phyloP scores from a whole-genome alignment of 2,797 vertebrate species.

The Macropus fuliginosus region DNA sequence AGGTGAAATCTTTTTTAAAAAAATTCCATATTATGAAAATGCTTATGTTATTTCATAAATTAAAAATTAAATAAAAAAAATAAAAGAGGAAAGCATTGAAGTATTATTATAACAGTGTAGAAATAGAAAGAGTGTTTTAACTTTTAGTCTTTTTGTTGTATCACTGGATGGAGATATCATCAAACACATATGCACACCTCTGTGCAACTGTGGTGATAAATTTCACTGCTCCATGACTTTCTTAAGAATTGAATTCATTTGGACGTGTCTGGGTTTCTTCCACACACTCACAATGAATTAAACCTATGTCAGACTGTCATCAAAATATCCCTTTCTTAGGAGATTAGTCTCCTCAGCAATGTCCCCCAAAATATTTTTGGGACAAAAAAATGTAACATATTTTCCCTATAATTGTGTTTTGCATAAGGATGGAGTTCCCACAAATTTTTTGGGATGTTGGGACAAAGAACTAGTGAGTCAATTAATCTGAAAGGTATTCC shows the following conservation, averaged over 20 bases:
- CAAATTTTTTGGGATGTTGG: constrained; percentile 69
- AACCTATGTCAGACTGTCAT: constrained; percentile 76
- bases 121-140: not conserved
- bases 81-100: not conserved
- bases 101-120: not conserved
- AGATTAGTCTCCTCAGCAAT: constrained; percentile 71
- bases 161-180: constrained; percentile 51
- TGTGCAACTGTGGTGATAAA: constrained; percentile 73
- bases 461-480: constrained; percentile 48
- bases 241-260: constrained; percentile 81
- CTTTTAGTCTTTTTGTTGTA: constrained; percentile 59
- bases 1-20: not conserved
- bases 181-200: not conserved
- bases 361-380: constrained; percentile 78
- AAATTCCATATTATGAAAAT: not conserved
- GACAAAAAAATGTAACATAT: constrained; percentile 52
- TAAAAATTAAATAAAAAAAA: not conserved
- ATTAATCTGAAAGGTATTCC: constrained; percentile 65
- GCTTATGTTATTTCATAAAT: not conserved
- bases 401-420: constrained; percentile 74
- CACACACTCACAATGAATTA: constrained; percentile 79
- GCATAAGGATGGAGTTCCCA: constrained; percentile 55
- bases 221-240: constrained; percentile 77
- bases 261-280: constrained; percentile 76
- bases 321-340: constrained; percentile 78